phyloP scores from a whole-genome alignment of 2,113 vertebrate species.

The Cyanistes caeruleus region DNA sequence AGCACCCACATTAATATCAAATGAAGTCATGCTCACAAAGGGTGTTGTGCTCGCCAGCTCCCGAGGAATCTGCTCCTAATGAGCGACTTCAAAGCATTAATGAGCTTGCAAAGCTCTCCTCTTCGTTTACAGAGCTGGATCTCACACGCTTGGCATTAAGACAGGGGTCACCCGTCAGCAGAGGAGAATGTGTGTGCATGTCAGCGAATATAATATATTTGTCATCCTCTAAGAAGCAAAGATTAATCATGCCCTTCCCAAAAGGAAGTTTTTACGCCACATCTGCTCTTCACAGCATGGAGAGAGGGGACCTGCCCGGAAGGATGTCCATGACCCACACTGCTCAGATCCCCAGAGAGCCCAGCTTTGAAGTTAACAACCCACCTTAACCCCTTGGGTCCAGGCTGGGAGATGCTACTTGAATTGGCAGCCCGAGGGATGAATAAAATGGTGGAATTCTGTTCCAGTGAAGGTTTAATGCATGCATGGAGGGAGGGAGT shows the following conservation, averaged over 20 bases:
- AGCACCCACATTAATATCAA: constrained; percentile 49
- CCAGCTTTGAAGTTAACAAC: neutral
- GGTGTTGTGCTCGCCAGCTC: constrained; percentile 25
- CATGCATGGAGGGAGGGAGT: neutral
- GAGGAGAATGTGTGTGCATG: constrained; percentile 48
- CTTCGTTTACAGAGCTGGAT: constrained; percentile 61
- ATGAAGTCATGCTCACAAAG: constrained; percentile 46
- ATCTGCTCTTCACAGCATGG: neutral
- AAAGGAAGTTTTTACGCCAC: constrained; percentile 33
- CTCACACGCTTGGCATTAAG: constrained; percentile 52
- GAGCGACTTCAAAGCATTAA: constrained; percentile 74
- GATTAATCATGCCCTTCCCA: constrained; percentile 63
- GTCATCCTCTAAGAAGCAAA: constrained; percentile 62
- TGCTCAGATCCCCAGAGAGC: neutral
- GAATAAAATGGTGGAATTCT: neutral
- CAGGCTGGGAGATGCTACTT: neutral
- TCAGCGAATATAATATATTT: constrained; percentile 63
- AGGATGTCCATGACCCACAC: neutral
- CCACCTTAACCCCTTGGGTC: constrained; percentile 10
- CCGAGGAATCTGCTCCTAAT: constrained; percentile 61
- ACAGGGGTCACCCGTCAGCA: constrained; percentile 60
- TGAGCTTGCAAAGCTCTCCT: constrained; percentile 70
- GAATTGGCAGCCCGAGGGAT: neutral
- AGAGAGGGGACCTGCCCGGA: neutral
- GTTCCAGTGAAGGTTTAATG: neutral